Evolutionary conservation across 2,888 invertebrate species (phyloP), one percentile per base, ranked within the genome.

Genomic region (Apamea sordens): DNA sequence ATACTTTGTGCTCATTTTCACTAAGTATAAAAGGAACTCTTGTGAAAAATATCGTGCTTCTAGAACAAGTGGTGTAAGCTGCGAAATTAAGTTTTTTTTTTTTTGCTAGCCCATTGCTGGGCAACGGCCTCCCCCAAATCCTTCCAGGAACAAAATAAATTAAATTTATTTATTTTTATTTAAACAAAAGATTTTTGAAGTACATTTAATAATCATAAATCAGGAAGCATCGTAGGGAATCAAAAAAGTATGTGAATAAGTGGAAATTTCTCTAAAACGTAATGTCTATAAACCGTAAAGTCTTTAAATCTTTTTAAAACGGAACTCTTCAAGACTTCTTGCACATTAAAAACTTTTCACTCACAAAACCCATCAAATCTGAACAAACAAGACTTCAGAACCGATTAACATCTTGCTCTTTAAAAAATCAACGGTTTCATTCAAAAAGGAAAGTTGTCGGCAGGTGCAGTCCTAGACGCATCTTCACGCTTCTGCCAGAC

Each of bases 381-480:
- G 28, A 74, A 47, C 65, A 68, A 65, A 76, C 28, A 68, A 36
- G 32, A 64, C 64, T 82, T 73, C 15, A 1, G 41, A 71, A 77
- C 76, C 83, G 86, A 85, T 85, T 86, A 85, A 75, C 80, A 79
- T 77, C 63, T 85, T 36, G 63, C 72, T 86, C 56, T 83, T 80
- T 86, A 74, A 73, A 82, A 79, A 79, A 85, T 80, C 83, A 80
- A 70, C 44, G 72, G 68, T 41, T n/a, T n/a, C 56, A 73, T 64
- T 78, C 72, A 88, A 72, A 83, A 80, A 85, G 81, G 78, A 63
- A 89, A 89, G 88, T 87, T 85, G 78, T 75, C 65, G 53, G 53
- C 80, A 63, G 73, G 78, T 86, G 87, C 87, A 84, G 80, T 88
- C 89, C 90, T 90, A 91, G 86, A 88, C 89, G 86, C 89, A 90